Percentiles rank a stretch among this genome's conserved stretches.
phyloP scores from a whole-genome alignment of 2,888 invertebrate genomes.

The Imbricaverruca yamaguchii region DNA sequence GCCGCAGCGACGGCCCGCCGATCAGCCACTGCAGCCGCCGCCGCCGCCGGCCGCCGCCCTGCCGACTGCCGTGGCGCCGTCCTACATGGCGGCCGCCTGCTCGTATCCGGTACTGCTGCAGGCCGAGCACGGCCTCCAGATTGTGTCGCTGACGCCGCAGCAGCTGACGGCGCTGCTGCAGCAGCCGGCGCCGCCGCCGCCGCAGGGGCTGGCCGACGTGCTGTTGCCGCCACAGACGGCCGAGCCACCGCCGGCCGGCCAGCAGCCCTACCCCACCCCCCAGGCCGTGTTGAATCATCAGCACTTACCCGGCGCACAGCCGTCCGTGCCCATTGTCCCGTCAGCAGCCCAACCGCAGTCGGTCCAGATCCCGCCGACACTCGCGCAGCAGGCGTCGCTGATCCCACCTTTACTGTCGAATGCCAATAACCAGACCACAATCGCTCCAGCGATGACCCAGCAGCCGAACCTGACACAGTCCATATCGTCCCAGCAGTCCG shows the following conservation, averaged over 20 bases:
- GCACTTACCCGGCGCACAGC: not conserved
- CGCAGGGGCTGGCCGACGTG: not conserved
- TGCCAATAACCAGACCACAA: too few relatives aligned
- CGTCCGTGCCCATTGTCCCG: not conserved
- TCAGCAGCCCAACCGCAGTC: too few relatives aligned
- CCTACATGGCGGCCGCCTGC: not conserved
- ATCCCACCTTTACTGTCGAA: too few relatives aligned
- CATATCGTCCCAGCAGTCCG: too few relatives aligned
- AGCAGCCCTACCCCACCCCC: too few relatives aligned
- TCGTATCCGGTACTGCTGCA: conserved; percentile 10
- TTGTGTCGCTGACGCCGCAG: conserved; percentile 12
- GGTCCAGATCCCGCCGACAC: too few relatives aligned
- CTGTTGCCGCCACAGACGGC: not conserved
- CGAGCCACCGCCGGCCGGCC: not conserved
- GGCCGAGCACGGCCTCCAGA: conserved; percentile 13
- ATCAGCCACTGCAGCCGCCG: not conserved
- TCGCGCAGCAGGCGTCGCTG: too few relatives aligned
- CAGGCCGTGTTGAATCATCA: too few relatives aligned
- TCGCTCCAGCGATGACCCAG: too few relatives aligned
- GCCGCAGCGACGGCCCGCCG: not conserved
- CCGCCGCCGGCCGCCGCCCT: not conserved
- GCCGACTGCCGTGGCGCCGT: not conserved
- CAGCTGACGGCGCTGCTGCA: conserved; percentile 15
- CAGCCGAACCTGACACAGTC: too few relatives aligned
- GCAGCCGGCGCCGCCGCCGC: not conserved